These are phyloP conservation scores for Penaeus japonicus DNA, from an alignment of 1,140 invertebrate genomes.

Conservation along the genomic window DNA sequence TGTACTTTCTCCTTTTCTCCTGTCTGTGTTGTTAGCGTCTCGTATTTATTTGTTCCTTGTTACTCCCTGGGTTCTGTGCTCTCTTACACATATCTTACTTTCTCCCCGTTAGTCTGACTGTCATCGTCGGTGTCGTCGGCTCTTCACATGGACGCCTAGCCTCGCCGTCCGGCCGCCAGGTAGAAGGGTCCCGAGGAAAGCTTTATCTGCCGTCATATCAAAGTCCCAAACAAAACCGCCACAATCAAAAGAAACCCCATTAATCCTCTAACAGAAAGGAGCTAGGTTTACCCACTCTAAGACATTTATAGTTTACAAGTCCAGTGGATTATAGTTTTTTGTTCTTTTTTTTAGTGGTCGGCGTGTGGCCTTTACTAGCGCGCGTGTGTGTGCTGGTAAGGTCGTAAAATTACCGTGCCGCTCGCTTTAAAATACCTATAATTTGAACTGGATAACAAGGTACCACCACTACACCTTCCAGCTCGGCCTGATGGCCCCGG, in stretches of 20 bases:
- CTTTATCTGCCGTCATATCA: too few relatives aligned
- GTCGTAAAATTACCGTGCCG: constrained; percentile 35
- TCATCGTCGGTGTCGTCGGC: background rate
- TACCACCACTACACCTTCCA: background rate
- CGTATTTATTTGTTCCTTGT: background rate
- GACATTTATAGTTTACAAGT: too few relatives aligned
- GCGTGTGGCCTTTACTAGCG: background rate
- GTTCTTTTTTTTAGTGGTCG: background rate
- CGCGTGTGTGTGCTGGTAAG: constrained; percentile 3
- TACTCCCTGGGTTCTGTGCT: background rate
- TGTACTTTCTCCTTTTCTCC: background rate
- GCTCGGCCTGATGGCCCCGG: background rate
- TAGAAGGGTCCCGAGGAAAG: too few relatives aligned
- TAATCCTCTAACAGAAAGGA: too few relatives aligned
- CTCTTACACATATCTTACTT: background rate
- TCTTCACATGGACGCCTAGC: background rate
- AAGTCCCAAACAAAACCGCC: too few relatives aligned
- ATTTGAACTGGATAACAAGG: constrained; percentile 34
- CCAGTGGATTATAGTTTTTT: too few relatives aligned
- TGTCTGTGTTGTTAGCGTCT: background rate
- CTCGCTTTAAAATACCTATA: constrained; percentile 35
- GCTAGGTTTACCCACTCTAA: too few relatives aligned
- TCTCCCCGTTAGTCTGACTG: background rate
- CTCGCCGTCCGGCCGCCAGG: background rate
- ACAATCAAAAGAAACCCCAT: too few relatives aligned